Evolutionary conservation across 2,888 invertebrate genomes (phyloP), one percentile per base, ranked within the genome.

Genomic region (Bibio marci): DNA sequence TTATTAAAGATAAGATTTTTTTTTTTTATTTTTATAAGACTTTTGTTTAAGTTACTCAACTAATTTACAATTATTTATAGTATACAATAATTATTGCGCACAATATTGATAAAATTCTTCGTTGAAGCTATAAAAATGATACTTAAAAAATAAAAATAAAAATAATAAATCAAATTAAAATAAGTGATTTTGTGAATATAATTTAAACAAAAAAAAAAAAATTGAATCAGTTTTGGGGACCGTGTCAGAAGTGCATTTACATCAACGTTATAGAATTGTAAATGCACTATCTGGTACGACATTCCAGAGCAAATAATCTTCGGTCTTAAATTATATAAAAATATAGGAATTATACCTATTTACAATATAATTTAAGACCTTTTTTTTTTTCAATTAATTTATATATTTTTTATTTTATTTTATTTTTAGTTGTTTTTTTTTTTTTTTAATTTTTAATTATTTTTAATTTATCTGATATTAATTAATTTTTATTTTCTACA

Each of bases 281-380:
- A 92, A 92, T 92, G 92, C 92, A 92, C 91, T 88, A 90, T 92
- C 90, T 91, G 90, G 92, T 92, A 92, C 91, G 88, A 86, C 87
- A 87, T 80, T 76, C 82, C 78, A 73, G 69, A 64, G 69, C 66
- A 71, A 67, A 60, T 64, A 62, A 53, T 63, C 66, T 56, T 49
- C 54, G 47, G 49, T 47, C 26, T 30, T 15, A 10, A 28, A 13
- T 44, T 40, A 36, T 42, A 42, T 39, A 43, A 41, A 36, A 22
- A 22, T 8, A 22, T 8, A 22, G 4, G 22, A 4, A 22, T 22
- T 22, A 22, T 8, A 22, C 22, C 22, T n/a, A 22, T 7, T 30
- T 4, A 18, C 13, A 27, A 17, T 37, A 10, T 12, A 14, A 11
- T 31, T 31, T 30, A 22, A 8, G 3, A 35, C 17, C 13, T 31